Conservation (phyloP, 2,888 invertebrate genomes). For the Oeneis ivallda region DNA sequence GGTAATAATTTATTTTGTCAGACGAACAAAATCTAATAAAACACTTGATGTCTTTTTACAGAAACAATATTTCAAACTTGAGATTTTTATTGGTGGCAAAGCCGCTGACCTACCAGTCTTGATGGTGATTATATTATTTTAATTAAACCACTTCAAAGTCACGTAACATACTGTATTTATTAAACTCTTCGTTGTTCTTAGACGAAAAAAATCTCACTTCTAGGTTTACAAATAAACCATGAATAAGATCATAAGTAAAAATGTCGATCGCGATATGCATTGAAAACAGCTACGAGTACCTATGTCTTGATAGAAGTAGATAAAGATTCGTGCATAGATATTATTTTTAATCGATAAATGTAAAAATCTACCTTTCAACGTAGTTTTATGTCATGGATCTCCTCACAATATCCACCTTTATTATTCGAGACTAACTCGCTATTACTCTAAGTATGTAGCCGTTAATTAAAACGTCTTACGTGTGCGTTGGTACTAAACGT, state of each 20-base stretch:
- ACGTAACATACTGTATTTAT: too few relatives aligned
- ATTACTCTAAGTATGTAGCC: neutral
- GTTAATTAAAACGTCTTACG: neutral
- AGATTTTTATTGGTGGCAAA: neutral
- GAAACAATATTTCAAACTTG: neutral
- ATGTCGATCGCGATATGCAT: too few relatives aligned
- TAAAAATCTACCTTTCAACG: too few relatives aligned
- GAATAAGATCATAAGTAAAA: neutral
- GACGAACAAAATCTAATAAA: neutral
- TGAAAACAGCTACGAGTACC: too few relatives aligned
- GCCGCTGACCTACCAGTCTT: neutral
- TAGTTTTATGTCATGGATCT: too few relatives aligned
- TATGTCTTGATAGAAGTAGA: too few relatives aligned
- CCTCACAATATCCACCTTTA: too few relatives aligned
- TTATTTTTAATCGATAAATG: neutral
- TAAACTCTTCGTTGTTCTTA: neutral
- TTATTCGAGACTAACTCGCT: neutral
- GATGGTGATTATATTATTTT: neutral
- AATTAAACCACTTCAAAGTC: too few relatives aligned
- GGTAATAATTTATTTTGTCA: neutral
- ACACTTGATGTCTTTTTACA: conserved; percentile 3
- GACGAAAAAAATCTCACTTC: neutral
- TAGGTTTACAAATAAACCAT: neutral
- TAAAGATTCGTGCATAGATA: too few relatives aligned
- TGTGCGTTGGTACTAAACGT: neutral